These are phyloP conservation scores for Apostichopus parvimensis DNA, from an alignment of 35 echinoderm and acorn worm genomes.

Conservation along the genomic window DNA sequence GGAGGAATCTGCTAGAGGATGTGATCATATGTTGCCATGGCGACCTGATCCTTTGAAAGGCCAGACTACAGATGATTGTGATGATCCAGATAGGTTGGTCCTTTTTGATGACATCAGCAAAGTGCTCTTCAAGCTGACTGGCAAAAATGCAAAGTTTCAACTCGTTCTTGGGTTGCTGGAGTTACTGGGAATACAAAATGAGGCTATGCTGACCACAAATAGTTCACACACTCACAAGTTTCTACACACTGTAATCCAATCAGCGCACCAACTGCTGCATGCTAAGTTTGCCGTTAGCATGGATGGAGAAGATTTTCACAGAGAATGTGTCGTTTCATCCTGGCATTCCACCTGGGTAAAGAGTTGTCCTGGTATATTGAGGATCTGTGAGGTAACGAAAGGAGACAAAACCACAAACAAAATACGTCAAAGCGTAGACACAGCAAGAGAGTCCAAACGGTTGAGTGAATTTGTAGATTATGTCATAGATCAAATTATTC, in stretches of 20 bases:
- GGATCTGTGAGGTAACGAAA: constrained; percentile 1
- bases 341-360: constrained; percentile 33
- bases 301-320: neutral
- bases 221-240: neutral
- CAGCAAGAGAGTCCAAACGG: neutral
- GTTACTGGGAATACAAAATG: constrained; percentile 71
- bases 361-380: constrained; percentile 12
- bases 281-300: constrained; percentile 15
- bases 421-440: neutral
- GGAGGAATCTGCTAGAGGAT: constrained; percentile 69
- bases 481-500: constrained; percentile 28
- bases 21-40: constrained; percentile 83
- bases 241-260: constrained; percentile 27
- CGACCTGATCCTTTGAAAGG: constrained; percentile 68
- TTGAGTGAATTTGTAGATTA: constrained; percentile 48
- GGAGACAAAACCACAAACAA: neutral
- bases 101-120: constrained; percentile 94
- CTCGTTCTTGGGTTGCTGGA: constrained; percentile 73
- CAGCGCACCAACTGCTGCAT: neutral
- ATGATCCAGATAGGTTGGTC: constrained; percentile 95
- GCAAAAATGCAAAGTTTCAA: constrained; percentile 50
- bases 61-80: constrained; percentile 92
- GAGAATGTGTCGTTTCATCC: neutral
- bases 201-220: constrained; percentile 9
- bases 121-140: constrained; percentile 70